These are phyloP conservation scores for Eciton burchellii DNA, from an alignment of 1,140 invertebrate species.

Conservation along the genomic window DNA sequence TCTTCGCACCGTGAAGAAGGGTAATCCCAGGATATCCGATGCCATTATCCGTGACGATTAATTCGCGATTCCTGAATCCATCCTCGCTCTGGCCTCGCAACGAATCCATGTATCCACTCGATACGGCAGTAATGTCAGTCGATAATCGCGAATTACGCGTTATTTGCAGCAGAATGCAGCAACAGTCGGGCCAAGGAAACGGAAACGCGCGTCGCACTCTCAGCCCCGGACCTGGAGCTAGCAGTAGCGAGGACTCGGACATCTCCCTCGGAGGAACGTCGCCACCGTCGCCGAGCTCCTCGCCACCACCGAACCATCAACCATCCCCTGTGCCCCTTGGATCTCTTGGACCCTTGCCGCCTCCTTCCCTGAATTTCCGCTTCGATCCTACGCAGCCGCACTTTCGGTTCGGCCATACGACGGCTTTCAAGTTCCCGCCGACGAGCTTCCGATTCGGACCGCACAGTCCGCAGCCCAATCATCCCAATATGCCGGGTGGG, in stretches of 20 bases:
- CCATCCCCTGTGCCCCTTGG: slow-evolving; percentile 81
- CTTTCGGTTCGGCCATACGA: slow-evolving; percentile 82
- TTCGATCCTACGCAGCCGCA: slow-evolving; percentile 83
- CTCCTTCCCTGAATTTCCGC: slow-evolving; percentile 82
- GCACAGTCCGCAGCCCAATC: slow-evolving; percentile 84
- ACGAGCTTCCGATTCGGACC: slow-evolving; percentile 83
- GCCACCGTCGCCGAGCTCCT: slow-evolving; percentile 82
- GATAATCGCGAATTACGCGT: slow-evolving; percentile 39
- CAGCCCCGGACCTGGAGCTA: slow-evolving; percentile 82
- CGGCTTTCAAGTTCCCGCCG: slow-evolving; percentile 83
- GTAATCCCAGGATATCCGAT: neutral
- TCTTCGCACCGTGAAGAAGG: no score
- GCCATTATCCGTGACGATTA: neutral
- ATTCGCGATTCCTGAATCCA: neutral
- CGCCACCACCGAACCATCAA: slow-evolving; percentile 81
- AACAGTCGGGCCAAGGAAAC: slow-evolving; percentile 82
- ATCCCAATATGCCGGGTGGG: slow-evolving; percentile 79
- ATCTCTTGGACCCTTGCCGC: slow-evolving; percentile 81
- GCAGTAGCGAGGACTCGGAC: slow-evolving; percentile 84
- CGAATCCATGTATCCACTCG: neutral
- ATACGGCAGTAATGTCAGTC: neutral
- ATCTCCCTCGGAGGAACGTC: slow-evolving; percentile 84
- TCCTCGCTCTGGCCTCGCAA: no score
- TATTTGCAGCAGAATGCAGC: slow-evolving; percentile 81
- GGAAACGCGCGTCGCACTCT: slow-evolving; percentile 78